Percentiles rank a stretch among this genome's conserved stretches.
Evolutionary conservation across 2,797 vertebrate species (phyloP).

Genomic region (Macropus fuliginosus): DNA sequence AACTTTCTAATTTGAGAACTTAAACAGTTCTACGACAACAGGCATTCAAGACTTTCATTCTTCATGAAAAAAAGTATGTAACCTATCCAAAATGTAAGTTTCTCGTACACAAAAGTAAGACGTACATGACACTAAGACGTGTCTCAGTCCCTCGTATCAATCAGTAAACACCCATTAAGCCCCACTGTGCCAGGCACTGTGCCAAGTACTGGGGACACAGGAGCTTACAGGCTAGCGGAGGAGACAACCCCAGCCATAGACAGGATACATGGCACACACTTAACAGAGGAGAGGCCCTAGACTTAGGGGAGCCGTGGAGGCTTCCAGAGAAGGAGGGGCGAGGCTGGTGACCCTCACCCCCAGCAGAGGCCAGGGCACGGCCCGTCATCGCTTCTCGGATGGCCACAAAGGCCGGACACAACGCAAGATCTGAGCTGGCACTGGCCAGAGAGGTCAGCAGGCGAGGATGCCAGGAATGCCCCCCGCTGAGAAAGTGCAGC

Average conservation of each 20-base stretch:
- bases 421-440: background rate
- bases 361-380: no score
- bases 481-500: background rate
- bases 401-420: no score
- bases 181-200: background rate
- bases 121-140: background rate
- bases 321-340: background rate
- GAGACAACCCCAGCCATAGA: no score
- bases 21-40: background rate
- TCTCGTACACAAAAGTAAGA: background rate
- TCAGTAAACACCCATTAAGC: background rate
- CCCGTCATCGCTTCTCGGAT: no score
- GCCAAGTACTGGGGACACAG: background rate
- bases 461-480: background rate
- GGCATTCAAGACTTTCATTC: background rate
- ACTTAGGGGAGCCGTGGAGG: background rate
- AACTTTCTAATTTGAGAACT: background rate
- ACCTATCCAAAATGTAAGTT: background rate
- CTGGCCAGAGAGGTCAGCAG: background rate
- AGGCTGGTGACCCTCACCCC: no score
- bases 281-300: background rate
- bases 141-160: background rate
- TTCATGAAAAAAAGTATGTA: background rate
- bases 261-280: background rate
- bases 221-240: background rate